Evolutionary conservation across 2,113 vertebrate species (phyloP).

Genomic region (Camelus bactrianus): DNA sequence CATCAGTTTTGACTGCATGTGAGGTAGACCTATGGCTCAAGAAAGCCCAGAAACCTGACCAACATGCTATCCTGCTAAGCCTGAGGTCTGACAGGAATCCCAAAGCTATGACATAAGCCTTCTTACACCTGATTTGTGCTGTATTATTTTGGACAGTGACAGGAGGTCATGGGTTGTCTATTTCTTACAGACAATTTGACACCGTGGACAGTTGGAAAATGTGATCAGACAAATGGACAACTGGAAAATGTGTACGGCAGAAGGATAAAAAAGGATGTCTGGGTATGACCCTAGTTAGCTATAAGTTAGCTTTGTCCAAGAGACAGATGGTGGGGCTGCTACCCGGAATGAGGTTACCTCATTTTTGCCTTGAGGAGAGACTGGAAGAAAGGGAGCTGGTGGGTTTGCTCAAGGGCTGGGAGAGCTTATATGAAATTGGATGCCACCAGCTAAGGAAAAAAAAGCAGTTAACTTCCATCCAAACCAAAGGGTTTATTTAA

Average conservation of each 20-base stretch:
- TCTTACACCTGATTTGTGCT: not conserved
- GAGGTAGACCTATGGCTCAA: not conserved
- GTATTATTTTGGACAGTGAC: not conserved
- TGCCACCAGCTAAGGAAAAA: not conserved
- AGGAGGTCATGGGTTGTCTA: not conserved
- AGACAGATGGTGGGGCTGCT: not conserved
- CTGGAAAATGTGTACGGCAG: not conserved
- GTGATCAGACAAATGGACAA: not conserved
- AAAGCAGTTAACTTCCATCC: not conserved
- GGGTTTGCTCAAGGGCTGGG: not conserved
- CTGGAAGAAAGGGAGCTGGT: not conserved
- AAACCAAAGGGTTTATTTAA: not conserved
- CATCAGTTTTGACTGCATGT: not conserved
- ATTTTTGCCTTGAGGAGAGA: not conserved
- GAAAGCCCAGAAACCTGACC: not conserved
- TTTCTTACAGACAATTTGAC: not conserved
- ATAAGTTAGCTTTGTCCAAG: not conserved
- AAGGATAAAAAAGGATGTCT: not conserved
- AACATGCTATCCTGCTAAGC: not conserved
- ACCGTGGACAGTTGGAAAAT: not conserved
- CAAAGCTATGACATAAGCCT: not conserved
- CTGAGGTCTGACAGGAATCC: not conserved
- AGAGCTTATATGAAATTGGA: not conserved
- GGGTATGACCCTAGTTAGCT: not conserved
- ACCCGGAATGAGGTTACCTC: not conserved